phyloP scores from a whole-genome alignment of 2,888 invertebrate species.

The Eupeodes latifasciatus region DNA sequence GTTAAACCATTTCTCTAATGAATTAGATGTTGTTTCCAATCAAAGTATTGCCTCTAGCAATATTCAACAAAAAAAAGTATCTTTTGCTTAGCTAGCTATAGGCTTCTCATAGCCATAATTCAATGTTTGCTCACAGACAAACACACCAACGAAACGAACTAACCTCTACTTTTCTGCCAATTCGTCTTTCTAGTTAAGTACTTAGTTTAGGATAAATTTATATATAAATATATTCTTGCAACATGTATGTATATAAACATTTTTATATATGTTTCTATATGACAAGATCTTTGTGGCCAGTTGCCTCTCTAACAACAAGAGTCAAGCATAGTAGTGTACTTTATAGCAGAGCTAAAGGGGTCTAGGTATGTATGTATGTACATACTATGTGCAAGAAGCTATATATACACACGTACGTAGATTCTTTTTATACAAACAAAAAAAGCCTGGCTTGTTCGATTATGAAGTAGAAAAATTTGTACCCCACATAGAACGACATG shows the following conservation, averaged over 20 bases:
- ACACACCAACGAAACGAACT: not conserved
- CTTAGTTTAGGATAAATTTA: constrained; percentile 37
- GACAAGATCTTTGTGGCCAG: constrained; percentile 22
- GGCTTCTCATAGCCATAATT: constrained; percentile 20
- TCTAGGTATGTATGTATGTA: too few relatives aligned
- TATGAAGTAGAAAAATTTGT: constrained; percentile 74
- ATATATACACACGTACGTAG: not conserved
- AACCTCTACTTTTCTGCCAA: constrained; percentile 22
- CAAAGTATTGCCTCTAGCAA: constrained; percentile 30
- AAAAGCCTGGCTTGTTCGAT: constrained; percentile 59
- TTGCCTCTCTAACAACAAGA: constrained; percentile 31
- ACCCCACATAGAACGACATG: constrained; percentile 75
- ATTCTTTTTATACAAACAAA: too few relatives aligned
- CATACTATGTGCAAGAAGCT: too few relatives aligned
- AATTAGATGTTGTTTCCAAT: constrained; percentile 27
- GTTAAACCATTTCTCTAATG: constrained; percentile 42
- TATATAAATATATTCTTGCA: not conserved
- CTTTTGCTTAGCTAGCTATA: constrained; percentile 2
- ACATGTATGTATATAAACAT: too few relatives aligned
- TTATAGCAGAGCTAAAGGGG: too few relatives aligned
- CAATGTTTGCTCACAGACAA: constrained; percentile 27
- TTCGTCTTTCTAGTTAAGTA: constrained; percentile 47
- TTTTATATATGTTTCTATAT: not conserved
- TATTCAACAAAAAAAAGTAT: constrained; percentile 1
- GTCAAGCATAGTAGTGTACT: constrained; percentile 5